phyloP scores from a whole-genome alignment of 2,113 vertebrate genomes.

The Puffinus mauretanicus region DNA sequence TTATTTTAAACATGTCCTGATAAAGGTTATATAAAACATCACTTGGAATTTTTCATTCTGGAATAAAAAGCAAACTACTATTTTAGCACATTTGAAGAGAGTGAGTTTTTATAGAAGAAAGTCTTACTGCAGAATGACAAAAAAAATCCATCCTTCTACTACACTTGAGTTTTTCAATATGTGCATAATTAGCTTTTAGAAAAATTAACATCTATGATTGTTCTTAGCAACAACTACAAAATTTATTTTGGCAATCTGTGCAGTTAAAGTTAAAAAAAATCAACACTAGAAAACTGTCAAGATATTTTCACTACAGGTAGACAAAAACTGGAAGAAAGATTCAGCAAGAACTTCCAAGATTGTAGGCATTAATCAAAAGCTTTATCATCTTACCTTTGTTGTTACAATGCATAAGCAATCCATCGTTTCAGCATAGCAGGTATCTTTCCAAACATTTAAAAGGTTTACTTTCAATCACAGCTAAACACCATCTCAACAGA shows the following conservation, averaged over 20 bases:
- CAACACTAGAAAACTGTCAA: background rate
- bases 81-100: background rate
- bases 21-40: background rate
- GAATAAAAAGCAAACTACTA: background rate
- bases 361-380: constrained; percentile 24
- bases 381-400: constrained; percentile 85
- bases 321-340: background rate
- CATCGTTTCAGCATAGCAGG: constrained; percentile 79
- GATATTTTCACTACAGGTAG: background rate
- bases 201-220: background rate
- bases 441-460: constrained; percentile 72
- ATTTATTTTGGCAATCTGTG: background rate
- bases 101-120: background rate
- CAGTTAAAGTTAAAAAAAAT: background rate
- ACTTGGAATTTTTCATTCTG: background rate
- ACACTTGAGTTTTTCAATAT: background rate
- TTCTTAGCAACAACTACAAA: background rate
- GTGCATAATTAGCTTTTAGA: background rate
- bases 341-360: background rate
- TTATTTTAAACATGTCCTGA: background rate
- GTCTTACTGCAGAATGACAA: background rate
- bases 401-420: constrained; percentile 94
- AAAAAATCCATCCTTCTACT: background rate
- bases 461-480: constrained; percentile 64
- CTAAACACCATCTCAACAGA: constrained; percentile 46